A percentile compares a stretch with the other conserved stretches of the same genome.
These are phyloP conservation scores for Callithrix jacchus DNA, from an alignment of 2,113 vertebrate species.

Conservation along the genomic window DNA sequence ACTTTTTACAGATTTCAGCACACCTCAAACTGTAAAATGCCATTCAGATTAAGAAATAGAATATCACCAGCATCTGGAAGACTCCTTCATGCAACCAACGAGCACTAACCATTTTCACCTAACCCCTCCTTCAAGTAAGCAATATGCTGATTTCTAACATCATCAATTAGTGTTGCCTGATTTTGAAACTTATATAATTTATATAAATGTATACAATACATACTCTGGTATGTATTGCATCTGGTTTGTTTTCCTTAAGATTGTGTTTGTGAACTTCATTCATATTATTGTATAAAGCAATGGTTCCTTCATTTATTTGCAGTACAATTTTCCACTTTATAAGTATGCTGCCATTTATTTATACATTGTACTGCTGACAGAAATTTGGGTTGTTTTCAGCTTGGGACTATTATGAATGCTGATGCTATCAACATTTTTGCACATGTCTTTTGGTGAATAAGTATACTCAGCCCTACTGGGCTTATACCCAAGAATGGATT, in stretches of 20 bases:
- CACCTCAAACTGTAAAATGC: neutral
- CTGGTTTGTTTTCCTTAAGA: neutral
- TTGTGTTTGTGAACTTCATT: neutral
- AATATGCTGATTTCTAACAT: neutral
- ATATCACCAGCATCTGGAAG: neutral
- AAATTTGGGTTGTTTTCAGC: neutral
- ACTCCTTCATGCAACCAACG: neutral
- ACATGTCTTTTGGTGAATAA: neutral
- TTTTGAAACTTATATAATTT: conserved; percentile 8
- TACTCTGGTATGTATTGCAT: neutral
- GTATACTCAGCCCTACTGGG: neutral
- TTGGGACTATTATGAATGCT: neutral
- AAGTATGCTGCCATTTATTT: neutral
- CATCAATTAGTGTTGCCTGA: neutral
- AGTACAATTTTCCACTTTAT: neutral
- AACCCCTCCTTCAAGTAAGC: neutral
- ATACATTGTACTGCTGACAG: neutral
- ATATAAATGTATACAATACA: neutral
- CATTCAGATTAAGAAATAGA: neutral
- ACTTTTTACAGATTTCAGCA: neutral
- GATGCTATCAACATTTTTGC: neutral
- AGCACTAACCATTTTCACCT: neutral
- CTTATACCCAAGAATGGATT: neutral
- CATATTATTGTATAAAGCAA: neutral
- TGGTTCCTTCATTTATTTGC: neutral